Conservation (phyloP, 64 coral and sea anemone species). For the Actinia tenebrosa region DNA sequence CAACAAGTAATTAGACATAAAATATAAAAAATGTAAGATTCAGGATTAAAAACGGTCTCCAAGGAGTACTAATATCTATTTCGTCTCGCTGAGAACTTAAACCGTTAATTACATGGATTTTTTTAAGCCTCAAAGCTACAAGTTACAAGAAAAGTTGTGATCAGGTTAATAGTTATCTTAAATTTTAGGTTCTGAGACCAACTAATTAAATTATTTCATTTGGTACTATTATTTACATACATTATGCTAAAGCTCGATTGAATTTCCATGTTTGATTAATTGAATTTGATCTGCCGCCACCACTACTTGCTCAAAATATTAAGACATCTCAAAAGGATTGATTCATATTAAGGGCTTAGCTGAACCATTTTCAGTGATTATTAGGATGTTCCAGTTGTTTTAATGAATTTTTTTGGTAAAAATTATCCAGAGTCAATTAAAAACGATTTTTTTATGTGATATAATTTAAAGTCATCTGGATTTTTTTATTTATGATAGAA, state of each 20-base stretch:
- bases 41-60: background rate
- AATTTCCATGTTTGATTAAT: slow-evolving; percentile 16
- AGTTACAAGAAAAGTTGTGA: background rate
- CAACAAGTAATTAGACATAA: background rate
- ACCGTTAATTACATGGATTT: no score
- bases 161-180: background rate
- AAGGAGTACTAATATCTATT: background rate
- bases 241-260: background rate
- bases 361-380: background rate
- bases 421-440: background rate
- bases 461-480: no score
- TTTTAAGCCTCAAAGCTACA: background rate
- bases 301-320: background rate
- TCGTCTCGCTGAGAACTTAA: background rate
- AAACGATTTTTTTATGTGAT: no score
- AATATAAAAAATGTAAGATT: background rate
- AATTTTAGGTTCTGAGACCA: background rate
- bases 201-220: slow-evolving; percentile 10
- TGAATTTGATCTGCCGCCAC: background rate
- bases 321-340: background rate
- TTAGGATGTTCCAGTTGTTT: background rate
- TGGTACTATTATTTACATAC: background rate
- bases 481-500: no score
- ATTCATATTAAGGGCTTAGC: background rate
- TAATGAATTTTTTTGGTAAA: background rate